phyloP scores from a whole-genome alignment of 2,888 invertebrate species.

The Iphiclides podalirius region DNA sequence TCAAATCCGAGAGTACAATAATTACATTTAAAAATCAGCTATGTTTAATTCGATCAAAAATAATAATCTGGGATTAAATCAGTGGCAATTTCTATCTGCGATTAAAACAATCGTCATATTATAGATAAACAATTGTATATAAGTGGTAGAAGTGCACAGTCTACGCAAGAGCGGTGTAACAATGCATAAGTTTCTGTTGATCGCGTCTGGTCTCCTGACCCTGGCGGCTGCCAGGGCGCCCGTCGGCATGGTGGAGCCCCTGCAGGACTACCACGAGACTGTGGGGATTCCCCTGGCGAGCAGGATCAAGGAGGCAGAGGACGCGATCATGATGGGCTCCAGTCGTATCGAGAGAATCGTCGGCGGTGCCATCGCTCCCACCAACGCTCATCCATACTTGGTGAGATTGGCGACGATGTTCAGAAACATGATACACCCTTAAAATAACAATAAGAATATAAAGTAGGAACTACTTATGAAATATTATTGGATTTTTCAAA shows the following conservation, averaged over 20 bases:
- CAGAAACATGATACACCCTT: no score
- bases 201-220: slow-evolving; percentile 31
- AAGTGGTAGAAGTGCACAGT: neutral
- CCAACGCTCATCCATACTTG: slow-evolving; percentile 42
- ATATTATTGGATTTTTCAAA: no score
- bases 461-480: no score
- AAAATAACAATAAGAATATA: no score
- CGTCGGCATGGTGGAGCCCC: slow-evolving; percentile 33
- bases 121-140: slow-evolving; percentile 17
- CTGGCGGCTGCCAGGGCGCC: slow-evolving; percentile 29
- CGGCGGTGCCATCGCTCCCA: slow-evolving; percentile 44
- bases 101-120: neutral
- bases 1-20: no score
- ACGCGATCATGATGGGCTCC: slow-evolving; percentile 25
- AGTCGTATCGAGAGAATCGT: slow-evolving; percentile 38
- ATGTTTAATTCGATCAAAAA: slow-evolving; percentile 11
- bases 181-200: slow-evolving; percentile 9
- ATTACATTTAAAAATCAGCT: no score
- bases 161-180: neutral
- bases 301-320: slow-evolving; percentile 46
- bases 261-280: slow-evolving; percentile 42
- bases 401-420: slow-evolving; percentile 24
- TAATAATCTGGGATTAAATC: slow-evolving; percentile 17
- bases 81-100: slow-evolving; percentile 4
- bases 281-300: slow-evolving; percentile 53